These are phyloP conservation scores for Poecilia gillii DNA, from an alignment of 2,797 vertebrate genomes.

Conservation along the genomic window DNA sequence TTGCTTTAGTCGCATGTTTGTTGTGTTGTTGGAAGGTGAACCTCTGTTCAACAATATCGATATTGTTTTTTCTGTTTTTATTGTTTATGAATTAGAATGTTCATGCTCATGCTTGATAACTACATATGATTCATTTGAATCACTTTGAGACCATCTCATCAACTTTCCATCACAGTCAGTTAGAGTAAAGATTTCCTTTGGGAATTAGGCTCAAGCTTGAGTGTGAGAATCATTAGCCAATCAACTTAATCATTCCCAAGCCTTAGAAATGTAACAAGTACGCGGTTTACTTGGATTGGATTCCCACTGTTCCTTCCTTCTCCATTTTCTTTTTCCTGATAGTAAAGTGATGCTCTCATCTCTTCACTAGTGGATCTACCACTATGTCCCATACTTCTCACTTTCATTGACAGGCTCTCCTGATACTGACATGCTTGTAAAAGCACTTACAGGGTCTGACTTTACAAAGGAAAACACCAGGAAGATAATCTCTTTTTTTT, in stretches of 20 bases:
- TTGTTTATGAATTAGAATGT: neutral
- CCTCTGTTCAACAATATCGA: no score
- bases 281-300: slow-evolving; percentile 68
- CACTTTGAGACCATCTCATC: slow-evolving; percentile 31
- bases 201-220: slow-evolving; percentile 64
- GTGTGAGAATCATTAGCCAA: slow-evolving; percentile 75
- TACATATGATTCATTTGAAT: slow-evolving; percentile 7
- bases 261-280: slow-evolving; percentile 65
- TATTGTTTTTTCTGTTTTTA: neutral
- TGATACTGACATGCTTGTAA: slow-evolving; percentile 43
- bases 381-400: slow-evolving; percentile 23
- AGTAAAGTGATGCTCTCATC: neutral
- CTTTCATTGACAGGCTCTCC: slow-evolving; percentile 37
- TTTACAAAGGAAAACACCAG: slow-evolving; percentile 32
- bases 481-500: slow-evolving; percentile 26
- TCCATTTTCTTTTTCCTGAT: neutral
- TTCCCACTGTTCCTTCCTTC: slow-evolving; percentile 49
- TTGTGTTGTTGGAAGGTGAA: no score
- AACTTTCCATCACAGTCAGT: slow-evolving; percentile 42
- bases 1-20: no score
- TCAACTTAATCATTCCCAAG: slow-evolving; percentile 74
- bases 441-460: slow-evolving; percentile 39
- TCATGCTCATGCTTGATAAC: slow-evolving; percentile 6
- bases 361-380: slow-evolving; percentile 29
- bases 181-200: slow-evolving; percentile 39